Base-by-base conservation (phyloP, 2,113 vertebrate genomes). In the Lonchura striata region DNA sequence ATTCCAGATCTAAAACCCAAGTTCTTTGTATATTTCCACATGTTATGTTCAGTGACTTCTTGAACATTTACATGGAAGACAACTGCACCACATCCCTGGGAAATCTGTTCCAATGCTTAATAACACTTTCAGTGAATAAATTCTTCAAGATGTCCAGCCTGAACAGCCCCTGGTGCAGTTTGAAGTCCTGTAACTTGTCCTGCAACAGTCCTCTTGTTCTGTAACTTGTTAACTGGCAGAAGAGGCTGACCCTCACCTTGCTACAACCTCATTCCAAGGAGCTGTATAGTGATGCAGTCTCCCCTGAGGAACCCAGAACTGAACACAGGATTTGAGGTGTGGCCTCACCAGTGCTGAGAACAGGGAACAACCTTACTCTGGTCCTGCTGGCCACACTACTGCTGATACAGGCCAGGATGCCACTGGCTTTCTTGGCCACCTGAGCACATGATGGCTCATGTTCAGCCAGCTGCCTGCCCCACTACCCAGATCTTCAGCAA, bases 61-160 rank as follows among this genome's bases (percentile, higher is more conserved):
- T 53, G 53, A 75, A n/a, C 21, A n/a, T 13, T 60, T 75, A 14
- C 24, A 35, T 17, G 41, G 13, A 27, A 41, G 17, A 46, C 7
- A 6, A 47, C 21, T 53, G 7, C 10, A 35, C 14, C 24, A 61
- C 0, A 0, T 27, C 25, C 21, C 15, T 54, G n/a, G 9, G 2
- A 15, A 59, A 7, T 11, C 44, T 25, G 10, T 47, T 69, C 17
- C 41, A 47, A 31, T 13, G 24, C 24, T 35, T 53, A 46, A 39
- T 37, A 52, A 31, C 11, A 4, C 9, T 41, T 68, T 22, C 41
- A 76, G n/a, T 1, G 5, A 82, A 54, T 15, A 54, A 76, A 25
- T 61, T 41, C 28, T 75, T 31, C 17, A 46, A 15, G 17, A 16
- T 42, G 47, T 41, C 13, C 17, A 42, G 37, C 4, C 25, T 9